Evolutionary conservation across 2,113 vertebrate genomes (phyloP), one percentile per base, ranked within the genome.

Genomic region (Rhipidura dahli): DNA sequence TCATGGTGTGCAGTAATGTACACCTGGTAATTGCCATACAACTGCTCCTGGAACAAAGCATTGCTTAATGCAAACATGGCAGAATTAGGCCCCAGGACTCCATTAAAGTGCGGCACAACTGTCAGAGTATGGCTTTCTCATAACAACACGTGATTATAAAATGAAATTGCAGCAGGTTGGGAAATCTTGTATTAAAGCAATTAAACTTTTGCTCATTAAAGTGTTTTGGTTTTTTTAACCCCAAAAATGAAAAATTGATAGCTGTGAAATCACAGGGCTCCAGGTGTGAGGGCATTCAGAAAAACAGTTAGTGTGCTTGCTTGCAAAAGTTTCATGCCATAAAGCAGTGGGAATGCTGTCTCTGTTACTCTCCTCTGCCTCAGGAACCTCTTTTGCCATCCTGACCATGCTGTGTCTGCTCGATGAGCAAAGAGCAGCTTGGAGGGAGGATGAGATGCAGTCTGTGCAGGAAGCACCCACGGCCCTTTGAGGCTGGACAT

Each of bases 161-260:
- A 92, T 33, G 22, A 73, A 94, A 92, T 51, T 66, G 44, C 75
- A 86, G 59, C 33, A 81, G 47, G 76, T 80, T 96, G 85, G 44
- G 84, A 96, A 97, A 96, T 79, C 72, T 89, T 87, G 10, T 30
- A 92, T 92, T 69, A 91, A 88, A 91, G 65, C 39, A 86, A 63
- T 86, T 91, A 94, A 79, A 70, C 0, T 0, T n/a, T 82, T 73
- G 27, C 60, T 94, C 49, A 73, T 61, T 83, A n/a, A 87, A 86
- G 30, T 20, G 30, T 17, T 86, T 77, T 60, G 8, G 11, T 33
- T 73, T 87, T 94, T 73, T 92, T 73, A 60, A 92, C 26, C 10
- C 33, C n/a, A 4, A 60, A 87, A 86, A 71, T 11, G 33, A 47
- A 69, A 92, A 89, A 28, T 3, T 53, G 66, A 81, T 75, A 92